Conservation (phyloP, 2,797 vertebrate species). For the Botia almorhae region DNA sequence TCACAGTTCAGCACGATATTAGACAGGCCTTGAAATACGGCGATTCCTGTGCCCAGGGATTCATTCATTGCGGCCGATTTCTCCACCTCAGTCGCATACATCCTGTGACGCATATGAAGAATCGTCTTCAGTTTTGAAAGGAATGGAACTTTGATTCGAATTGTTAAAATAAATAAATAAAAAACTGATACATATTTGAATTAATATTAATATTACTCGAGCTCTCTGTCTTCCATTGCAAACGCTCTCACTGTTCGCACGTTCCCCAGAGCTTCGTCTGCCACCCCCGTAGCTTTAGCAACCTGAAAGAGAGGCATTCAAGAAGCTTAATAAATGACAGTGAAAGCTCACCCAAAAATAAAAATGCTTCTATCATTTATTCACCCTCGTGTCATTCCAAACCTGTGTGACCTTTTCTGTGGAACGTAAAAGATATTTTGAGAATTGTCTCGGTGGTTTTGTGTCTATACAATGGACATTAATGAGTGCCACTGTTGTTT, state of each 20-base stretch:
- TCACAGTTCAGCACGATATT: constrained; percentile 93
- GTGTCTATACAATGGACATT: too few species aligned
- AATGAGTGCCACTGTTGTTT: too few species aligned
- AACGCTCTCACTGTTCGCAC: constrained; percentile 94
- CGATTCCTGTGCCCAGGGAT: constrained; percentile 88
- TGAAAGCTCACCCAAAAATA: too few species aligned
- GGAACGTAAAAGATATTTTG: too few species aligned
- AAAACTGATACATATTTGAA: neutral
- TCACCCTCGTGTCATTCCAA: too few species aligned
- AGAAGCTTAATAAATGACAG: neutral
- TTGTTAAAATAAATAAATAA: neutral
- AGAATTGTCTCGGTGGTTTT: too few species aligned
- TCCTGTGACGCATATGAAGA: constrained; percentile 69
- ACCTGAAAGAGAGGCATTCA: constrained; percentile 74
- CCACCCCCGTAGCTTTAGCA: constrained; percentile 90
- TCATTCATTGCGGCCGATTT: constrained; percentile 84
- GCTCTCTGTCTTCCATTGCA: constrained; percentile 90
- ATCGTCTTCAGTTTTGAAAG: too few species aligned
- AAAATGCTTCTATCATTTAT: too few species aligned
- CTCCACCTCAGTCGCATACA: constrained; percentile 86
- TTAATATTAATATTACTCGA: constrained; percentile 74
- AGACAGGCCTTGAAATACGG: constrained; percentile 93
- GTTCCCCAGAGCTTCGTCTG: constrained; percentile 91
- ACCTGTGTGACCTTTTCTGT: too few species aligned
- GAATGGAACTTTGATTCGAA: too few species aligned